Percentiles rank a stretch among this genome's conserved stretches.
phyloP scores from a whole-genome alignment of 1,140 invertebrate species.

The Tetraneura akinire region DNA sequence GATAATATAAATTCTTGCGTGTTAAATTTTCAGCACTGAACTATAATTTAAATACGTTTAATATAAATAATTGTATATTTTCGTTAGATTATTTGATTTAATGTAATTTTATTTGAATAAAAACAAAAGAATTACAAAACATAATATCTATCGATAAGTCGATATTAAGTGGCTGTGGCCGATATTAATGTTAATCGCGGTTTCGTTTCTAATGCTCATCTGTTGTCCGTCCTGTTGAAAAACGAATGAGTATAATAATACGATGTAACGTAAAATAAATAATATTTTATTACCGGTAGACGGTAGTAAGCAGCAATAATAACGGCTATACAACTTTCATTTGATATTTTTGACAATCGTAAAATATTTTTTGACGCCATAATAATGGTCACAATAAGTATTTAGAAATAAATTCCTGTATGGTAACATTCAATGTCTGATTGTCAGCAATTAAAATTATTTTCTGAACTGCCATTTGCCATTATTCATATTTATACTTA shows the following conservation, averaged over 20 bases:
- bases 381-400: neutral
- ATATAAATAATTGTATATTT: no score
- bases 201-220: neutral
- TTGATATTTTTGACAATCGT: neutral
- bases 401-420: neutral
- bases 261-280: neutral
- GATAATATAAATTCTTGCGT: no score
- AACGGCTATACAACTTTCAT: conserved; percentile 3
- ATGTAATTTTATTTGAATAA: no score
- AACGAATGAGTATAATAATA: neutral
- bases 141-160: no score
- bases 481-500: neutral
- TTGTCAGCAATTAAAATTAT: no score
- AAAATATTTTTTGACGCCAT: neutral
- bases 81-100: no score
- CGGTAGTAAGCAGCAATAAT: neutral
- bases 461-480: neutral
- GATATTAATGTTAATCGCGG: neutral
- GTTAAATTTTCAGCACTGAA: no score
- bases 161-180: no score
- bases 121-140: no score
- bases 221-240: neutral
- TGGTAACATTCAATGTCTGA: no score
- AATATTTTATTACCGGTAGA: neutral
- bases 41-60: no score